Evolutionary conservation across 64 coral and sea anemone genomes (phyloP).

Genomic region (Hydrozoanthus tunicans): DNA sequence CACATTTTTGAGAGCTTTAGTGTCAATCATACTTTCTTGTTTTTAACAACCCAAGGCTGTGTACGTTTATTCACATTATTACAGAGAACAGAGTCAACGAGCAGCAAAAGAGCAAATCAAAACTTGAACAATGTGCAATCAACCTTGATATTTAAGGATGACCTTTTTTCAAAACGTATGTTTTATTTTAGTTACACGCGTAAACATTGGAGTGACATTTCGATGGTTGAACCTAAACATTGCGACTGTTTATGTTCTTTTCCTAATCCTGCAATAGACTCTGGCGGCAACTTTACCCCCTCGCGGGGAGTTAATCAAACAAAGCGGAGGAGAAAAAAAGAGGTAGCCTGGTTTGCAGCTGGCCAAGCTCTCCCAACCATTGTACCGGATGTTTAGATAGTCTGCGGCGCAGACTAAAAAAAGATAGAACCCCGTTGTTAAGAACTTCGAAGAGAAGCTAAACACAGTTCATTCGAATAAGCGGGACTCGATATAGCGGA

Average conservation of each 20-base stretch:
- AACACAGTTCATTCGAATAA: too few species aligned
- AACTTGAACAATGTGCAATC: background rate
- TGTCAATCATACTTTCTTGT: background rate
- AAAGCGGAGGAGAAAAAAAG: too few species aligned
- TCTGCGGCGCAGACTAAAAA: too few species aligned
- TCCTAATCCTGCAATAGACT: background rate
- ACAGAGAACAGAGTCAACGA: background rate
- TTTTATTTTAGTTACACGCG: background rate
- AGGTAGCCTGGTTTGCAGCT: too few species aligned
- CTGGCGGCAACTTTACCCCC: background rate
- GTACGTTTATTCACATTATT: background rate
- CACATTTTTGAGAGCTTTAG: slow-evolving; percentile 15
- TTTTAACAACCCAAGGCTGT: background rate
- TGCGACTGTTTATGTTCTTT: slow-evolving; percentile 9
- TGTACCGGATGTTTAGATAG: too few species aligned
- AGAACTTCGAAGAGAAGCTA: too few species aligned
- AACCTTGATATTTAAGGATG: background rate
- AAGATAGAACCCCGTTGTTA: too few species aligned
- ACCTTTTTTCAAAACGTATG: background rate
- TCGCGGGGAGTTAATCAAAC: background rate
- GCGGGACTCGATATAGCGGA: too few species aligned
- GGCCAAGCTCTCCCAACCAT: too few species aligned
- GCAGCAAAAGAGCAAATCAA: background rate
- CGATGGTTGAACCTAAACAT: background rate
- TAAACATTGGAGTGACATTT: background rate